Base-by-base conservation (phyloP, 2,797 vertebrate species). In the Urosaurus nigricauda region DNA sequence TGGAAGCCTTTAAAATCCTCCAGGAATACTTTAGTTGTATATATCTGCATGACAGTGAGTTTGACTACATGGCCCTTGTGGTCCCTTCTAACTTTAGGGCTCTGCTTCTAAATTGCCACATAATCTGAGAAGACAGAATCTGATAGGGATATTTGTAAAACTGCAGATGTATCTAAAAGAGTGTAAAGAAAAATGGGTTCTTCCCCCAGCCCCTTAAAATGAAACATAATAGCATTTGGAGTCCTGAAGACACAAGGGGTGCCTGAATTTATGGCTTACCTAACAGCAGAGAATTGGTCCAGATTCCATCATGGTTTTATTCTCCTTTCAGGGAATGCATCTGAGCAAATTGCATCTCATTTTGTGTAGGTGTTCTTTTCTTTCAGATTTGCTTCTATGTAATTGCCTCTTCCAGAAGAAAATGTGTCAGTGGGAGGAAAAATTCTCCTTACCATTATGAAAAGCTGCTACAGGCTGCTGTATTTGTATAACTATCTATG, bases 351-450 rank as follows among this genome's bases (percentile, higher is more conserved):
- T 32, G 21, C 84, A 80, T 1, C 83, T 77, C 35, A 70, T 79
- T 74, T 87, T 87, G 89, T 84, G 75, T 79, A 74, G 81, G 83
- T 80, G 68, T 81, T 65, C 78, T 81, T 21, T 83, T 74, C 89
- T 92, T 93, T 53, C 89, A 85, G 58, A 43, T 83, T 58, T 90
- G 63, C 9, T 3, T 14, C 11, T 16, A 2, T 4, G 40, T 14
- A 89, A 73, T 84, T 4, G 12, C 3, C 51, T 56, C 9, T 82
- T 65, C 47, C 3, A 63, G 17, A 88, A 51, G 0, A 21, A 53
- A 87, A 24, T 12, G 12, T 0, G 87, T 79, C 2, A 60, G 53
- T 58, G 56, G 89, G 79, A 88, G 90, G 70, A 85, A 53, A 29
- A 17, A 29, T 83, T 85, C 87, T n/a, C 14, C 17, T 90, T 14